Evolutionary conservation across 2,113 vertebrate species (phyloP), one percentile per base, ranked within the genome.

Genomic region (Ifrita kowaldi): DNA sequence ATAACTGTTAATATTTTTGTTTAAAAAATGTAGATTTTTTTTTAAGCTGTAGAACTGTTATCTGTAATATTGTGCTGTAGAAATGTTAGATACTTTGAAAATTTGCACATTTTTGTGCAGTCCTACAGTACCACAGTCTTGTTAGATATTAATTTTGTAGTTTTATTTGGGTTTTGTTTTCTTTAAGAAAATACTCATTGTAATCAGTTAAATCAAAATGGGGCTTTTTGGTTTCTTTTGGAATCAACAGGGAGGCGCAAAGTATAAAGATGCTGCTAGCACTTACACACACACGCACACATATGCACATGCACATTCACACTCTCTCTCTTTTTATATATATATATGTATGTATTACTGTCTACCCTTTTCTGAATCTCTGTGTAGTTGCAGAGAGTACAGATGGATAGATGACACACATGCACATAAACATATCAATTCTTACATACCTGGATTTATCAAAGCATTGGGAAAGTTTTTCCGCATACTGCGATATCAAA

Each of bases 191-290:
- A 96, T 97, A 97, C 82, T 97, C 95, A 85, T 97, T 97, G 96
- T 97, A 98, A 98, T 98, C 95, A 97, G 97, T 95, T 96, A 96
- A 80, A 98, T 97, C 79, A 97, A 98, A 98, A 97, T 98, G 98
- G 98, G 97, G 97, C 98, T 96, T 96, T 97, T 94, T 68, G 39
- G 83, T 97, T 97, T 96, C 79, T 97, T 98, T 99, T 98, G 98
- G 99, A 99, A 99, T 99, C 99, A 99, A 99, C 99, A 99, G 99
- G 99, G 99, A 99, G 98, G 99, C 98, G 99, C 99, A 99, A 99
- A 99, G 99, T 99, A 99, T 99, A 99, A 99, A 99, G 99, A 98
- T 98, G 99, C 99, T 99, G 99, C 99, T 99, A 99, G 97, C 97
- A 97, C 98, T 98, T 96, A 97, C 87, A 97, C 95, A 95, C 81